phyloP scores from a whole-genome alignment of 2,888 invertebrate species.

The Syritta pipiens region DNA sequence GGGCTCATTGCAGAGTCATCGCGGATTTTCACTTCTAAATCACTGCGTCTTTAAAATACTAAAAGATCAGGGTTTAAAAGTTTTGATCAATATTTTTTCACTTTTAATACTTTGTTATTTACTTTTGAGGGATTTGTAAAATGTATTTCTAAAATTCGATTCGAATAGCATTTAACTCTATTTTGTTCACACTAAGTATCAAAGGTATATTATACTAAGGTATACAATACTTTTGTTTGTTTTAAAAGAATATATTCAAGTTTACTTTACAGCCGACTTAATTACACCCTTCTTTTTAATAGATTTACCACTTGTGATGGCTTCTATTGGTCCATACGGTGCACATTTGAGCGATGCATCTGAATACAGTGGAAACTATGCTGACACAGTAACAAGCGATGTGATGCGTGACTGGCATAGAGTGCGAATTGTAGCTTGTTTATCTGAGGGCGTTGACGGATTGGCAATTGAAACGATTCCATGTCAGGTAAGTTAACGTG shows the following conservation, averaged over 20 bases:
- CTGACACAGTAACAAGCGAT: conserved; percentile 82
- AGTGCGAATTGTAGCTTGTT: conserved; percentile 86
- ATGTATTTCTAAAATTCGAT: too few relatives aligned
- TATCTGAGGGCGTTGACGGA: conserved; percentile 89
- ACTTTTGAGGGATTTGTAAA: too few relatives aligned
- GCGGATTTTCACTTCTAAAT: too few relatives aligned
- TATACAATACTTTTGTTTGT: neutral
- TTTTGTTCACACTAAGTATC: too few relatives aligned
- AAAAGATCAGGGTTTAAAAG: too few relatives aligned
- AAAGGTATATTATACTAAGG: too few relatives aligned
- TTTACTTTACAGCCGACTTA: too few relatives aligned
- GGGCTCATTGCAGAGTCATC: too few relatives aligned
- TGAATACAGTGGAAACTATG: conserved; percentile 91
- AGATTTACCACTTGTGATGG: conserved; percentile 83
- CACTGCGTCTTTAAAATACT: too few relatives aligned
- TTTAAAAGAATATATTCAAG: neutral
- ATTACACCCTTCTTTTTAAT: neutral
- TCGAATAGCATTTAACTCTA: too few relatives aligned
- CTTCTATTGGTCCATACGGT: conserved; percentile 94
- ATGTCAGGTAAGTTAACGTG: conserved; percentile 81
- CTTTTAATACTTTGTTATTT: too few relatives aligned
- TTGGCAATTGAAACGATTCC: conserved; percentile 95
- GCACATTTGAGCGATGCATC: conserved; percentile 93
- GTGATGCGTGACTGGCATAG: conserved; percentile 90
- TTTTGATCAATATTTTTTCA: too few relatives aligned